Evolutionary conservation across 2,797 vertebrate genomes (phyloP), one percentile per base, ranked within the genome.

Genomic region (Stomatorhinus walkeri): DNA sequence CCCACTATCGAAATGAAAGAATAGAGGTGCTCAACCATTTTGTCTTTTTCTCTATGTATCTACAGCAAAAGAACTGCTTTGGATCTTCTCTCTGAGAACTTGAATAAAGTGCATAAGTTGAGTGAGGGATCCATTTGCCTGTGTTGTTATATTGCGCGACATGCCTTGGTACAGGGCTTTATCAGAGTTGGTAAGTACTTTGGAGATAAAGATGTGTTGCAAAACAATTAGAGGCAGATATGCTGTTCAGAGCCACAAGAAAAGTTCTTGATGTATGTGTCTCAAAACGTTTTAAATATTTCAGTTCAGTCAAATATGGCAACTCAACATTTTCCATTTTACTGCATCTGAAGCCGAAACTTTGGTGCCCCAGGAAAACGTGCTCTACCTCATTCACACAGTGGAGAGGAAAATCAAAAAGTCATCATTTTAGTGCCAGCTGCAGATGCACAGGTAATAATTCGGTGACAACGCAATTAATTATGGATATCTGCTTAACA

Each of bases 211-310:
- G 36, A 76, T 16, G 16, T 79, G 36, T 19, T 43, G 36, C 72
- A 43, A 79, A 79, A 79, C 36, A 79, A n/a, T 79, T 43, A 43
- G 36, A 79, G 72, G 72, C 72, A 79, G 72, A 79, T 79, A 76
- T 40, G 16, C 16, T 2, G 36, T 43, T 40, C 5, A 19, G 32
- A 79, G 16, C n/a, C 72, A 79, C 32, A 79, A 79, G 36, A 43
- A 79, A 68, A 43, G 72, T 43, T 7, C 43, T 43, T n/a, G 36
- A 40, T 43, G 36, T 40, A 10, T 40, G 36, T 40, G 72, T 40
- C 16, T 79, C 40, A 43, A 79, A 43, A 79, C 6, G 36, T 40
- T 43, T 40, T 7, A 19, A 43, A 43, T 68, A 14, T 79, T n/a
- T 79, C 14, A 79, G 36, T 2, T 43, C 28, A 32, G 72, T 79